These are phyloP conservation scores for Diplogasteroides magnus DNA, from an alignment of 1,140 invertebrate species.

Conservation along the genomic window DNA sequence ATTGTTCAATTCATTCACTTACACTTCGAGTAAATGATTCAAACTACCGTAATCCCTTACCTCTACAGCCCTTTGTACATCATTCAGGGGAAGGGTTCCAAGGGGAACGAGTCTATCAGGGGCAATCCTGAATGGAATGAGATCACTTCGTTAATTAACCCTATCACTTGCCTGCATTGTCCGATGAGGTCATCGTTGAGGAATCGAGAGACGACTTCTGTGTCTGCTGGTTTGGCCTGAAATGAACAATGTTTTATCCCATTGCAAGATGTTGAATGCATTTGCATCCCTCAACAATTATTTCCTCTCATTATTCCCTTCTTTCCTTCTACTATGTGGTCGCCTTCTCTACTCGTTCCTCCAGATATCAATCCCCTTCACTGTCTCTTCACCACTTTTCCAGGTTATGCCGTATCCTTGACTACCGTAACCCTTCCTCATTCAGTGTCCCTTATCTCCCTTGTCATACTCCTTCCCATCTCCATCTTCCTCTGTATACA, in stretches of 20 bases:
- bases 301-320: background rate
- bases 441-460: background rate
- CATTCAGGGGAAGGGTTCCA: conserved; percentile 64
- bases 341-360: background rate
- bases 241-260: conserved; percentile 16
- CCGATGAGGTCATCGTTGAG: conserved; percentile 63
- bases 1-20: background rate
- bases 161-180: conserved; percentile 53
- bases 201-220: conserved; percentile 60
- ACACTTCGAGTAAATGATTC: background rate
- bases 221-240: conserved; percentile 63
- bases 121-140: conserved; percentile 30
- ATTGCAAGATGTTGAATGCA: background rate
- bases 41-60: conserved; percentile 15
- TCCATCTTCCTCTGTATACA: background rate
- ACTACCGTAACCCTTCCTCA: background rate
- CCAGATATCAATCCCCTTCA: background rate
- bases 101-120: conserved; percentile 62
- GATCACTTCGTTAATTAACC: background rate
- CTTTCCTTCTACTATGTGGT: background rate
- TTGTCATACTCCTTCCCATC: background rate
- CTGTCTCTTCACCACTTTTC: background rate
- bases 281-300: background rate
- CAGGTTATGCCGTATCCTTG: too few relatives aligned
- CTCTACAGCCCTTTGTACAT: conserved; percentile 60